phyloP scores from a whole-genome alignment of 2,797 vertebrate species.

The Esox lucius region DNA sequence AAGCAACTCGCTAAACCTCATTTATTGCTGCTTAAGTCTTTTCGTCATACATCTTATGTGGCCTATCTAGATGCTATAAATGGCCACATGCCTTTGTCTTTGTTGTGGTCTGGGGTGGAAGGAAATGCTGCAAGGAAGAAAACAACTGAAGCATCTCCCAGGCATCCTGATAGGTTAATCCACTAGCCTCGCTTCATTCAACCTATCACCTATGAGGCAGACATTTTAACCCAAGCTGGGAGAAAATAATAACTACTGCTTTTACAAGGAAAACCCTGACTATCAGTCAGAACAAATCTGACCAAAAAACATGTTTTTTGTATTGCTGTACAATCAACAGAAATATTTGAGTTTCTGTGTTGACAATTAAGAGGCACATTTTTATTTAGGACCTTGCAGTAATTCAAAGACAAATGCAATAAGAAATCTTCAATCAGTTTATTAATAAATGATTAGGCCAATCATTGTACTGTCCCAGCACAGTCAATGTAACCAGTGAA shows the following conservation, averaged over 20 bases:
- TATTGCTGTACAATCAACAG: too few species aligned
- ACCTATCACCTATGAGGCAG: slow-evolving; percentile 7
- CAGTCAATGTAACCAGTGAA: slow-evolving; percentile 1
- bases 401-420: not conserved
- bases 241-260: slow-evolving; percentile 38
- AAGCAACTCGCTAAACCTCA: slow-evolving; percentile 33
- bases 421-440: not conserved
- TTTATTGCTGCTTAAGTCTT: slow-evolving; percentile 40
- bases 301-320: too few species aligned
- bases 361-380: not conserved
- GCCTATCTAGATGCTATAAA: not conserved
- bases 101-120: not conserved
- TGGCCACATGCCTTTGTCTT: not conserved
- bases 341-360: not conserved
- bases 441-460: not conserved
- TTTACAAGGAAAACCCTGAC: slow-evolving; percentile 10
- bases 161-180: not conserved
- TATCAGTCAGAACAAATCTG: too few species aligned
- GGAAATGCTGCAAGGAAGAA: not conserved
- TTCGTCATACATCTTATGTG: slow-evolving; percentile 13
- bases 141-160: slow-evolving; percentile 3
- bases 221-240: slow-evolving; percentile 29
- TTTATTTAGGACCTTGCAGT: not conserved
- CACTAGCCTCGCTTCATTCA: slow-evolving; percentile 4
- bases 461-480: not conserved